Evolutionary conservation across 1,140 invertebrate species (phyloP).

Genomic region (Magallana gigas): DNA sequence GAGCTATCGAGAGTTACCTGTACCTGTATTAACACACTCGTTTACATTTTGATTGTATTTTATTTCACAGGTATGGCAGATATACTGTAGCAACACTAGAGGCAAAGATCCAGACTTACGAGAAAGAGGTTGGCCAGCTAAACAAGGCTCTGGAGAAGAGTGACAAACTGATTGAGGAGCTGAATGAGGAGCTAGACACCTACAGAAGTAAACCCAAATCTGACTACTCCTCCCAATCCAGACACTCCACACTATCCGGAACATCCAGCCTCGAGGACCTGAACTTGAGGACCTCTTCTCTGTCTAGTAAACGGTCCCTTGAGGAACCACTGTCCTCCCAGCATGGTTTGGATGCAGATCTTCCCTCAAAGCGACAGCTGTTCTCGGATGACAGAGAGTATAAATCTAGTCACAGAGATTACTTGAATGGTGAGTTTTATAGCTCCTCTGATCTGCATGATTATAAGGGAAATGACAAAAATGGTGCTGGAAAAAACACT

Average conservation of each 20-base stretch:
- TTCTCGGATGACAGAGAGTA: slow-evolving; percentile 39
- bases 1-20: no score
- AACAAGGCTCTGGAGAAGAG: slow-evolving; percentile 76
- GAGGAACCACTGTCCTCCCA: slow-evolving; percentile 25
- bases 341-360: slow-evolving; percentile 31
- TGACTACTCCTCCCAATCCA: slow-evolving; percentile 16
- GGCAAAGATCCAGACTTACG: slow-evolving; percentile 72
- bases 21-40: no score
- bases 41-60: no score
- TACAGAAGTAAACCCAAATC: slow-evolving; percentile 53
- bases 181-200: slow-evolving; percentile 67
- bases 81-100: slow-evolving; percentile 77
- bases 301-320: slow-evolving; percentile 22
- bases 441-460: slow-evolving; percentile 57
- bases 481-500: slow-evolving; percentile 53
- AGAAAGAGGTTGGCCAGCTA: slow-evolving; percentile 75
- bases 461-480: slow-evolving; percentile 55
- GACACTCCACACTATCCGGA: not conserved
- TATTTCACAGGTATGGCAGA: slow-evolving; percentile 73
- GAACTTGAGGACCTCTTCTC: not conserved
- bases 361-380: slow-evolving; percentile 52
- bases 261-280: not conserved
- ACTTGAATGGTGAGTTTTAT: slow-evolving; percentile 62
- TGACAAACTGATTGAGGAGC: slow-evolving; percentile 76
- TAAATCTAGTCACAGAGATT: slow-evolving; percentile 50